Evolutionary conservation across 2,888 invertebrate genomes (phyloP).

Genomic region (Mimumesa dahlbomi): DNA sequence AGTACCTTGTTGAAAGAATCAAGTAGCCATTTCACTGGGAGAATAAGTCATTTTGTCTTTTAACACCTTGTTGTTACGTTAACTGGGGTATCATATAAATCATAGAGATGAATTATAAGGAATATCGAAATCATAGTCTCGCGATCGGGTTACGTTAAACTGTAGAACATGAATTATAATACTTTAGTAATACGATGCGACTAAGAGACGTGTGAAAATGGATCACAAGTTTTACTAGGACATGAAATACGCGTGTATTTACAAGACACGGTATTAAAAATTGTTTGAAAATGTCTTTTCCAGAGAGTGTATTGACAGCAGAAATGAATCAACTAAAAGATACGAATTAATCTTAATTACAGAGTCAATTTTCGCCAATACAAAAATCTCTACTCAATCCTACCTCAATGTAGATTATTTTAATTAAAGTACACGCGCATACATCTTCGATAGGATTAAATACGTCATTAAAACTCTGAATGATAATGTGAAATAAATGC

Average conservation of each 20-base stretch:
- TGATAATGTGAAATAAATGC: too few relatives aligned
- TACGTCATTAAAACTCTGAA: neutral
- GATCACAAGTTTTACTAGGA: constrained; percentile 8
- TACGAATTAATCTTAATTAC: neutral
- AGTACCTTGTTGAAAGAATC: too few relatives aligned
- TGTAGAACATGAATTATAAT: neutral
- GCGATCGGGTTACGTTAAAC: constrained; percentile 9
- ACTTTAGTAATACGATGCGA: constrained; percentile 1
- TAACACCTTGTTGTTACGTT: neutral
- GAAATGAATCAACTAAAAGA: too few relatives aligned
- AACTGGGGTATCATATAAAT: neutral
- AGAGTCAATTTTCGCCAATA: neutral
- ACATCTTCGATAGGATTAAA: neutral
- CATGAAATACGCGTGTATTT: too few relatives aligned
- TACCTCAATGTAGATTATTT: neutral
- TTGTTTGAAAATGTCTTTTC: too few relatives aligned
- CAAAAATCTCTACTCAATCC: neutral
- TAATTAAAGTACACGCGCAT: neutral
- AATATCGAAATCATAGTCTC: constrained; percentile 8
- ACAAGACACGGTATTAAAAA: too few relatives aligned
- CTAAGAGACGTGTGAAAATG: neutral
- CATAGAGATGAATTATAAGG: neutral
- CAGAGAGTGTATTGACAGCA: too few relatives aligned
- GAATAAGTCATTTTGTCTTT: neutral
- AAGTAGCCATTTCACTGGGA: too few relatives aligned